Evolutionary conservation across 2,888 invertebrate species (phyloP), one percentile per base, ranked within the genome.

Genomic region (Mactromeris polynyma): DNA sequence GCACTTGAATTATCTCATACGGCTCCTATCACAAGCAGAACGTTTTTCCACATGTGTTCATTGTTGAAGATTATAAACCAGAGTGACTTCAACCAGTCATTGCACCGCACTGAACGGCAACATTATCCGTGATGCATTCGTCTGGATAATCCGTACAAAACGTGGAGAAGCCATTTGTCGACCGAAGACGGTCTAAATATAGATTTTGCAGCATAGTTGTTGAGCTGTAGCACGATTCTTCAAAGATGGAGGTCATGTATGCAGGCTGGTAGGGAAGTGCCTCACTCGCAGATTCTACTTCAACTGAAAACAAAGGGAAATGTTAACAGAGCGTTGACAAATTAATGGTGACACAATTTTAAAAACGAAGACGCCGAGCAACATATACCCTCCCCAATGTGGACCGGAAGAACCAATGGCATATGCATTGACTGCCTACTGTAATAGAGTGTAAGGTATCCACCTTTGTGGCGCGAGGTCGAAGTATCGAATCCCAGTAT

Each of bases 121-220:
- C 83, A 46, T 77, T 84, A 17, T 84, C 51, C 14, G 51, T 14
- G 36, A 51, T 46, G 78, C 83, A 77, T 4, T 84, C 83, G 46
- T 46, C 77, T 0, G 83, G 42, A 46, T 31, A 84, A 0, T 73
- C 26, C 7, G 46, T 40, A 77, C 83, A 84, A 36, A 77, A 77
- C 19, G 31, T 17, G 0, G 33, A 36, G 26, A 73, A 73, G 2
- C 73, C 36, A 36, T 36, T n/a, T 4, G n/a, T 73, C 2, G 73
- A 33, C 36, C 7, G 19, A 36, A 73, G 31, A 33, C 3, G 33
- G 1, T 73, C 19, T 73, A 73, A 19, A 36, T 73, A 73, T 17
- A 36, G 73, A 73, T 73, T 33, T 33, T 73, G 73, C 1, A 73
- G 26, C 14, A 0, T 17, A 2, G 69, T 33, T 36, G 17, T 26